Percentiles rank a stretch among this genome's conserved stretches.
phyloP scores from a whole-genome alignment of 2,113 vertebrate genomes.

The Siphamia tubifer region DNA sequence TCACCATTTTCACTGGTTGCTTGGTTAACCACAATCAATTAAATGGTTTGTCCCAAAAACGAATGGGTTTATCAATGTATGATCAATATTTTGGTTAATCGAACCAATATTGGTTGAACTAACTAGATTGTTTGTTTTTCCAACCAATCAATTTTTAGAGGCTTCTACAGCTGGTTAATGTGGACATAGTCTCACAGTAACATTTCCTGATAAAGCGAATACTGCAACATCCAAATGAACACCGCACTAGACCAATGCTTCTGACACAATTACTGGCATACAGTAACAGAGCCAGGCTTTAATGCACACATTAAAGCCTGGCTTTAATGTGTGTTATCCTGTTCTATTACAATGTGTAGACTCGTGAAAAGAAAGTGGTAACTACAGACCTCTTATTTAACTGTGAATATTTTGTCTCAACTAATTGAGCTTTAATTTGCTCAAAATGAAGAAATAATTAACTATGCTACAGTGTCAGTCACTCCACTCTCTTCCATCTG shows the following conservation, averaged over 20 bases:
- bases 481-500: background rate
- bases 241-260: background rate
- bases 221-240: background rate
- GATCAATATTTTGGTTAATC: too few relatives aligned
- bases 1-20: too few relatives aligned
- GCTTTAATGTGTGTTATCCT: too few relatives aligned
- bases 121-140: too few relatives aligned
- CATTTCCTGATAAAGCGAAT: background rate
- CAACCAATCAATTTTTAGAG: too few relatives aligned
- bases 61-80: too few relatives aligned
- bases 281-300: background rate
- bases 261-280: background rate
- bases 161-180: too few relatives aligned
- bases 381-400: background rate
- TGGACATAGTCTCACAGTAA: background rate
- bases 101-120: too few relatives aligned
- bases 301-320: too few relatives aligned
- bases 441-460: constrained; percentile 54
- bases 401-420: constrained; percentile 44
- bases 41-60: too few relatives aligned
- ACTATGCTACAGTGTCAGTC: constrained; percentile 42
- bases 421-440: constrained; percentile 53
- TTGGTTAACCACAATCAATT: too few relatives aligned
- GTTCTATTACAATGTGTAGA: background rate
- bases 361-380: background rate